Percentiles rank a stretch among this genome's conserved stretches.
Evolutionary conservation across 2,888 invertebrate species (phyloP).

Genomic region (Heliconius hortense): DNA sequence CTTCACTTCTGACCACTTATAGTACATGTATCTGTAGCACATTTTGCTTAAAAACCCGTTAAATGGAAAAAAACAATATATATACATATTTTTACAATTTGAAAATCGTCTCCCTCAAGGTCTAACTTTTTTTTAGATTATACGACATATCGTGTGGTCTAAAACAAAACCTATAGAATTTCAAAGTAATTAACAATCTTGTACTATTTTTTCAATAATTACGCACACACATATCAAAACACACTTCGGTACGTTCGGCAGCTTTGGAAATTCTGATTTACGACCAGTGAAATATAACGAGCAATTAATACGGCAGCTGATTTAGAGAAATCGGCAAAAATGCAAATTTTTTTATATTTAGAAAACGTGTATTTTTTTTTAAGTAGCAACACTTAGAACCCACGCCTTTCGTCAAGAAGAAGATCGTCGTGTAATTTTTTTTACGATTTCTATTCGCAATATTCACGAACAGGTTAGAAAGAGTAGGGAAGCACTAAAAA

Average conservation of each 20-base stretch:
- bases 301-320: slow-evolving; percentile 18
- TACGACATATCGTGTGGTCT: slow-evolving; percentile 24
- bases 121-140: not conserved
- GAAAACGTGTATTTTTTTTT: not conserved
- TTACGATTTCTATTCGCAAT: too few species aligned
- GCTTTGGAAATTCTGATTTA: slow-evolving; percentile 21
- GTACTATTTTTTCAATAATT: slow-evolving; percentile 33
- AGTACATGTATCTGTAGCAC: too few species aligned
- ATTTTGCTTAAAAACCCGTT: too few species aligned
- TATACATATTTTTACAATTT: too few species aligned
- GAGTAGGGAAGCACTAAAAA: too few species aligned
- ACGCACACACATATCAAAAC: slow-evolving; percentile 28
- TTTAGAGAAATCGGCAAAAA: not conserved
- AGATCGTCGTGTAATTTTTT: too few species aligned
- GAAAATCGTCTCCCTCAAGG: not conserved
- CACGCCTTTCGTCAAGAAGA: not conserved
- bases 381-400: not conserved
- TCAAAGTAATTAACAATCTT: slow-evolving; percentile 29
- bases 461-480: too few species aligned
- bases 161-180: slow-evolving; percentile 21
- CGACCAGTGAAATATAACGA: slow-evolving; percentile 28
- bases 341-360: not conserved
- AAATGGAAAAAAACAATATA: too few species aligned
- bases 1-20: too few species aligned
- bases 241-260: slow-evolving; percentile 14